Percentiles rank a stretch among this genome's conserved stretches.
Evolutionary conservation across 2,888 invertebrate species (phyloP).

Genomic region (Perdita meconis): DNA sequence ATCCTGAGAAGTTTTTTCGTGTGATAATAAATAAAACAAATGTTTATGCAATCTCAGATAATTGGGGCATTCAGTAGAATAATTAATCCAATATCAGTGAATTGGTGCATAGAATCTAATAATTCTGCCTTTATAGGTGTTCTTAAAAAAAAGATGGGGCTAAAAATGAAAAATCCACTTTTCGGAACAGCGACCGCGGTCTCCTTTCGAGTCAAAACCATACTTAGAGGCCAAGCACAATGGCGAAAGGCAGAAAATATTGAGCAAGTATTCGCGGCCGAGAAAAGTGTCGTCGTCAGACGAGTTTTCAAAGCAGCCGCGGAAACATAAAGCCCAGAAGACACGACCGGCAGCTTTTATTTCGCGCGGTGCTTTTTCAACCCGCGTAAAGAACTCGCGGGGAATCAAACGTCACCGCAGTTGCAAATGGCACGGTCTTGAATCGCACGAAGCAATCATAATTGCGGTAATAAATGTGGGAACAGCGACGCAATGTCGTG

Average conservation of each 20-base stretch:
- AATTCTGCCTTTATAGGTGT: neutral
- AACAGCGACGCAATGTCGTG: neutral
- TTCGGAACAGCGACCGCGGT: too few relatives aligned
- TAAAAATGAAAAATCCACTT: too few relatives aligned
- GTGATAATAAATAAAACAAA: too few relatives aligned
- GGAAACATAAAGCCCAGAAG: constrained; percentile 16
- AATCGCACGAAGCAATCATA: neutral
- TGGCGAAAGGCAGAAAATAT: constrained; percentile 28
- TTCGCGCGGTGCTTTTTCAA: constrained; percentile 5
- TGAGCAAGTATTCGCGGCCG: constrained; percentile 28
- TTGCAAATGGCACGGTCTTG: neutral
- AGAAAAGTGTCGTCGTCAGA: constrained; percentile 24
- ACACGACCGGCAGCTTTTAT: constrained; percentile 5
- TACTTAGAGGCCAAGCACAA: constrained; percentile 2
- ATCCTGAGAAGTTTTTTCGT: too few relatives aligned
- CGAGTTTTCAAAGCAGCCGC: constrained; percentile 20
- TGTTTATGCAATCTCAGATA: too few relatives aligned
- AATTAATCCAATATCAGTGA: too few relatives aligned
- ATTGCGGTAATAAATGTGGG: constrained; percentile 20
- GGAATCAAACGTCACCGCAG: constrained; percentile 2
- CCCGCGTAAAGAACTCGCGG: neutral
- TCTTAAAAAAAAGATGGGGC: too few relatives aligned
- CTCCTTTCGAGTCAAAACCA: neutral
- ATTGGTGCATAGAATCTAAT: too few relatives aligned
- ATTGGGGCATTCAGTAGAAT: too few relatives aligned